phyloP scores from a whole-genome alignment of 2,888 invertebrate species.

The Mimumesa dahlbomi region DNA sequence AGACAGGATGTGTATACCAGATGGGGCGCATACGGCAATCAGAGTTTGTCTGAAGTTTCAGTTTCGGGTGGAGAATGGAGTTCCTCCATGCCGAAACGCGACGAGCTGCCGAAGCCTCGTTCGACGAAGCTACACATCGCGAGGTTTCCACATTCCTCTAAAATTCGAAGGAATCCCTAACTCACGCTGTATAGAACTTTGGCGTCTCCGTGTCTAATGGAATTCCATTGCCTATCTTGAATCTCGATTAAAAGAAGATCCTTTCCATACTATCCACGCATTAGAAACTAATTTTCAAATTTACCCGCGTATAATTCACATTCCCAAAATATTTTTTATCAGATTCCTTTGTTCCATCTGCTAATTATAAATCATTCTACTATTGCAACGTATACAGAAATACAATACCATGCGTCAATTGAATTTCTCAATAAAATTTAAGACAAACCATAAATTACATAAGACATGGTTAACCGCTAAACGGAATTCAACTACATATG shows the following conservation, averaged over 20 bases:
- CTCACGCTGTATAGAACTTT: not conserved
- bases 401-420: no score
- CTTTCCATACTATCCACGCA: no score
- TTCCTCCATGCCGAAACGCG: slow-evolving; percentile 39
- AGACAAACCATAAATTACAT: no score
- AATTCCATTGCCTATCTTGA: no score
- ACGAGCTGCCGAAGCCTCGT: slow-evolving; percentile 40
- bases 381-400: no score
- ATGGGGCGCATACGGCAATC: slow-evolving; percentile 67
- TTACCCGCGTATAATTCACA: no score
- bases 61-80: slow-evolving; percentile 26
- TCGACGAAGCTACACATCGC: slow-evolving; percentile 25
- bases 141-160: slow-evolving; percentile 18
- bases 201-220: no score
- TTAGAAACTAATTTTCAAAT: no score
- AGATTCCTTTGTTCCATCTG: no score
- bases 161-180: not conserved
- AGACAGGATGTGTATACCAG: slow-evolving; percentile 9
- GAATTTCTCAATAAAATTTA: no score
- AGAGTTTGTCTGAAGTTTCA: slow-evolving; percentile 71
- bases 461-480: not conserved
- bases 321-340: no score
- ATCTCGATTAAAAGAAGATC: not conserved
- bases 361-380: no score
- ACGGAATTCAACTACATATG: not conserved